Percentiles rank a stretch among this genome's conserved stretches.
Evolutionary conservation across 2,113 vertebrate species (phyloP).

Genomic region (Dipodomys merriami): DNA sequence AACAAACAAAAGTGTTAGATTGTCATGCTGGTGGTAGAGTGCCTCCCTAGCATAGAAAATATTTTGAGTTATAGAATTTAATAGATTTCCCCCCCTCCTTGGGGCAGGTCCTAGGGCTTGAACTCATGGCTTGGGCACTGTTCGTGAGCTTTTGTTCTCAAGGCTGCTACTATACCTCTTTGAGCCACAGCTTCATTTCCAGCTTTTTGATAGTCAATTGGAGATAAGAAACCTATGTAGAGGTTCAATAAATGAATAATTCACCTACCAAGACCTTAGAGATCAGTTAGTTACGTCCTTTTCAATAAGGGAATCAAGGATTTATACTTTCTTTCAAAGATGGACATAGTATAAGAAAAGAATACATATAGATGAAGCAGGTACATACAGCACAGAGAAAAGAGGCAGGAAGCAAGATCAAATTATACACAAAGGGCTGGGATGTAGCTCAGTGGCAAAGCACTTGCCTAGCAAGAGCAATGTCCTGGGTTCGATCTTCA

Average conservation of each 20-base stretch:
- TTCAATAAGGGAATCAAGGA: background rate
- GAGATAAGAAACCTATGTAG: background rate
- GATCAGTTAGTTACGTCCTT: background rate
- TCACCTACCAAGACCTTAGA: background rate
- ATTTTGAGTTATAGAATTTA: background rate
- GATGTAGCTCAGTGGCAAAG: too few relatives aligned
- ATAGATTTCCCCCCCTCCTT: too few relatives aligned
- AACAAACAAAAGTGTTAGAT: too few relatives aligned
- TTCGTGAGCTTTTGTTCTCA: too few relatives aligned
- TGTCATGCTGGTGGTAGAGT: too few relatives aligned
- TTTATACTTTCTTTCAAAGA: constrained; percentile 22
- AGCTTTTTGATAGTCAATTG: too few relatives aligned
- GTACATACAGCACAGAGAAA: background rate
- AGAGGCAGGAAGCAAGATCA: background rate
- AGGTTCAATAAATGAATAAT: constrained; percentile 10
- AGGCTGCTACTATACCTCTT: too few relatives aligned
- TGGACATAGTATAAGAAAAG: background rate
- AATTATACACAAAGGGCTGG: background rate
- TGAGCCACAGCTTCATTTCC: too few relatives aligned
- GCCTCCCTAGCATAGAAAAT: background rate
- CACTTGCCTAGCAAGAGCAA: too few relatives aligned
- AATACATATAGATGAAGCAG: background rate
- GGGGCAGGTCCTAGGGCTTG: too few relatives aligned
- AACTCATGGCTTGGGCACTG: too few relatives aligned
- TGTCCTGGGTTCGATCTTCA: too few relatives aligned